phyloP scores from a whole-genome alignment of 2,113 vertebrate species.

The Equus quagga region DNA sequence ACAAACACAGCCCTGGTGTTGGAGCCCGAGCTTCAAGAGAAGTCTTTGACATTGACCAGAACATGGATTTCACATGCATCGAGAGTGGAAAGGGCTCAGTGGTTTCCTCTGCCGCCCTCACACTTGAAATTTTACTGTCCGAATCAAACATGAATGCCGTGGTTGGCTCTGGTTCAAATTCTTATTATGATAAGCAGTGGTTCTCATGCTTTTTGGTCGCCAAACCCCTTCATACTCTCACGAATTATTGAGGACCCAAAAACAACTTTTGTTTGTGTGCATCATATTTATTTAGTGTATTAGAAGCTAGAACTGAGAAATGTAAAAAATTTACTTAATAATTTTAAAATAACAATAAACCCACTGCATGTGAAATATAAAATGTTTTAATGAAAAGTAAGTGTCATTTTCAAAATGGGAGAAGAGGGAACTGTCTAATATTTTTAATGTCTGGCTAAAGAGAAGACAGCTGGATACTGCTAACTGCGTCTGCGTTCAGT shows the following conservation, averaged over 20 bases:
- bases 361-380: not conserved
- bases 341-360: slow-evolving; percentile 42
- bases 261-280: not conserved
- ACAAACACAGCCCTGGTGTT: not conserved
- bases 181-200: not conserved
- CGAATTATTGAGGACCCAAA: not conserved
- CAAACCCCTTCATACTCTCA: not conserved
- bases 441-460: slow-evolving; percentile 30
- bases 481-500: not conserved
- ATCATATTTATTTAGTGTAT: not conserved
- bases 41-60: not conserved
- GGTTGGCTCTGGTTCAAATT: not conserved
- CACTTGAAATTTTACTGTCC: not conserved
- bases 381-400: slow-evolving; percentile 11
- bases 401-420: slow-evolving; percentile 2
- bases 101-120: not conserved
- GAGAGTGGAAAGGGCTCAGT: not conserved
- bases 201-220: not conserved
- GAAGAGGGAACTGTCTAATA: not conserved
- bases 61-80: not conserved
- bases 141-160: not conserved
- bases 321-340: not conserved
- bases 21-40: not conserved
- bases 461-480: not conserved
- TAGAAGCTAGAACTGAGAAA: not conserved